A percentile compares a stretch with the other conserved stretches of the same genome.
Conservation (phyloP, 2,888 invertebrate species). For the Tortrix viridana region DNA sequence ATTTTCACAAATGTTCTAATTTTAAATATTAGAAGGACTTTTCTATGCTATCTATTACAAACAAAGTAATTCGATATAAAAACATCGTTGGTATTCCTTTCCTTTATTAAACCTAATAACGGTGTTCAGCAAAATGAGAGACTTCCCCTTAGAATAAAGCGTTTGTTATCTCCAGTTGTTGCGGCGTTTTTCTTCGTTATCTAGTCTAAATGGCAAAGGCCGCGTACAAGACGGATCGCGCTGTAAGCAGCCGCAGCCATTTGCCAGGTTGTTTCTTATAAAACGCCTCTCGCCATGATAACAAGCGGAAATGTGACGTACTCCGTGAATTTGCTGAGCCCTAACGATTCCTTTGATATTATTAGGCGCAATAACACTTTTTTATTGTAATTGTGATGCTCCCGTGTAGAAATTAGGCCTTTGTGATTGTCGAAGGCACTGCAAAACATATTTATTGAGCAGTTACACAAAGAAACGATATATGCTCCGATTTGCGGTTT, state of each 20-base stretch:
- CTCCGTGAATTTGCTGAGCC: constrained; percentile 17
- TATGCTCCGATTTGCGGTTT: too few relatives aligned
- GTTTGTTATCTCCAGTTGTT: constrained; percentile 34
- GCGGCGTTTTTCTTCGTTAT: constrained; percentile 40
- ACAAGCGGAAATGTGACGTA: constrained; percentile 42
- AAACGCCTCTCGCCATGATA: constrained; percentile 43
- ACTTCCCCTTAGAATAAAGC: constrained; percentile 20
- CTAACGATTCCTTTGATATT: constrained; percentile 12
- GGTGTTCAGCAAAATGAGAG: constrained; percentile 12
- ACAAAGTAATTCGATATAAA: too few relatives aligned
- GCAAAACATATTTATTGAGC: too few relatives aligned
- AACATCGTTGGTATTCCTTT: background rate
- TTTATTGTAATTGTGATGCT: background rate
- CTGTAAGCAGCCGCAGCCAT: constrained; percentile 44
- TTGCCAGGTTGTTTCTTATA: constrained; percentile 39
- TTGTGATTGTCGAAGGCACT: too few relatives aligned
- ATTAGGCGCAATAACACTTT: constrained; percentile 7
- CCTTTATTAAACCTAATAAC: constrained; percentile 17
- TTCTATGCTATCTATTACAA: too few relatives aligned
- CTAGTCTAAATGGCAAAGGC: constrained; percentile 52
- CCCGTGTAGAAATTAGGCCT: too few relatives aligned
- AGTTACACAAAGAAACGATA: too few relatives aligned
- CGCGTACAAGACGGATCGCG: constrained; percentile 41
- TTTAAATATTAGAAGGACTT: too few relatives aligned
- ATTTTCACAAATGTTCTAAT: too few relatives aligned